phyloP scores from a whole-genome alignment of 2,888 invertebrate genomes.

The Ophion obscuratus region DNA sequence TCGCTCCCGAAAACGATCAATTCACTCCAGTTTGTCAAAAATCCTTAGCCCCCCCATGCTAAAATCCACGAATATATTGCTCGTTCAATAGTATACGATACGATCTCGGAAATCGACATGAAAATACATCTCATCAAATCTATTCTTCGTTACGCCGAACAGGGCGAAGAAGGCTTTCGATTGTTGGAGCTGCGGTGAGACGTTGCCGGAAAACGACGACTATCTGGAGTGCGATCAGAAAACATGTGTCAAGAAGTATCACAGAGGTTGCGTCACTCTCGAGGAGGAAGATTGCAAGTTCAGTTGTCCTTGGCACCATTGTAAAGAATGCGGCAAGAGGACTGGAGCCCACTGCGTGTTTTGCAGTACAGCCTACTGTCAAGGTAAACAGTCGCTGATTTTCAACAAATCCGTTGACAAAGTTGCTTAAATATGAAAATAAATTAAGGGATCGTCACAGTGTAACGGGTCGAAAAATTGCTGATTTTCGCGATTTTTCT shows the following conservation, averaged over 20 bases:
- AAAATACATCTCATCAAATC: neutral
- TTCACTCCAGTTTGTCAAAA: no score
- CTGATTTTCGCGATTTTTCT: no score
- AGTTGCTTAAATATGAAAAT: neutral
- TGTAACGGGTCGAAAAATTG: no score
- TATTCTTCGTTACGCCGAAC: constrained; percentile 3
- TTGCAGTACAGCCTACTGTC: constrained; percentile 80
- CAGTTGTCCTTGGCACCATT: constrained; percentile 81
- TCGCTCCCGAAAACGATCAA: no score
- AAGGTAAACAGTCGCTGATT: constrained; percentile 71
- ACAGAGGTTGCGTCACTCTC: constrained; percentile 74
- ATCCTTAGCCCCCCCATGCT: neutral
- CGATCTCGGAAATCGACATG: neutral
- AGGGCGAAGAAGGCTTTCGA: constrained; percentile 64
- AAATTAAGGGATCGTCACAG: neutral
- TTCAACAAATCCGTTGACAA: neutral
- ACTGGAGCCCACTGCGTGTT: constrained; percentile 78
- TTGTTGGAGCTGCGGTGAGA: constrained; percentile 78
- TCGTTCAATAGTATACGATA: neutral
- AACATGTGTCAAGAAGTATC: constrained; percentile 79
- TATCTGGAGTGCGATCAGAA: constrained; percentile 76
- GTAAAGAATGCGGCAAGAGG: constrained; percentile 77
- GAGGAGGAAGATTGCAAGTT: constrained; percentile 75
- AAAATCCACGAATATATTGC: neutral
- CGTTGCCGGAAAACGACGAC: constrained; percentile 71